These are phyloP conservation scores for Trichomalopsis sarcophagae DNA, from an alignment of 1,140 invertebrate genomes.

Conservation along the genomic window DNA sequence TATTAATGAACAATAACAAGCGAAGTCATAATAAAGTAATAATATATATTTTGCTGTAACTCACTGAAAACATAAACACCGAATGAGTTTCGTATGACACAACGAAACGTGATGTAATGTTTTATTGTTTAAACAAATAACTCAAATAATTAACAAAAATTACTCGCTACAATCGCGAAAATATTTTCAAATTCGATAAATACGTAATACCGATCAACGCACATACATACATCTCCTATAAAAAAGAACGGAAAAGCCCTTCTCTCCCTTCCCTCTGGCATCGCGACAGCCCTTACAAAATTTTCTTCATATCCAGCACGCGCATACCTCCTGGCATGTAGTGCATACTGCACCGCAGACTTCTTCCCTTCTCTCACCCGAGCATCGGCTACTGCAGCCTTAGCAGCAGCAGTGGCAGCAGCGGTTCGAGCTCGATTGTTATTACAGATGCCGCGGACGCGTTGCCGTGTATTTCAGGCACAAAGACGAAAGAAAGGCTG, in stretches of 20 bases:
- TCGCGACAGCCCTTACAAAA: neutral
- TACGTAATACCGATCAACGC: too few species aligned
- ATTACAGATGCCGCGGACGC: slow-evolving; percentile 69
- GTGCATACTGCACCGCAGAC: neutral
- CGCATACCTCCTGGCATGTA: neutral
- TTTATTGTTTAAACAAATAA: too few species aligned
- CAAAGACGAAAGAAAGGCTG: slow-evolving; percentile 61
- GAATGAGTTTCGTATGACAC: too few species aligned
- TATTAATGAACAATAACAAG: neutral
- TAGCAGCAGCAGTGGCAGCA: neutral
- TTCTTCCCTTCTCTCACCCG: neutral
- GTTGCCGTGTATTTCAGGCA: slow-evolving; percentile 68
- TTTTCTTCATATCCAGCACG: too few species aligned
- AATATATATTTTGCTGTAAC: neutral
- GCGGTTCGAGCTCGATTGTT: slow-evolving; percentile 60
- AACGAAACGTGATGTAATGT: too few species aligned
- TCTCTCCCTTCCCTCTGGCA: neutral
- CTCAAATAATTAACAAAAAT: too few species aligned
- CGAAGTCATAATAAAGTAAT: too few species aligned
- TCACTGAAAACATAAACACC: too few species aligned
- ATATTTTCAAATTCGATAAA: too few species aligned
- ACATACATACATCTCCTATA: too few species aligned
- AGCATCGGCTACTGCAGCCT: neutral
- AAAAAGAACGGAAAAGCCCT: slow-evolving; percentile 4
- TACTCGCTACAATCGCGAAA: too few species aligned